Base-by-base conservation (phyloP, 1,140 invertebrate species). In the Saccostrea glomerata region DNA sequence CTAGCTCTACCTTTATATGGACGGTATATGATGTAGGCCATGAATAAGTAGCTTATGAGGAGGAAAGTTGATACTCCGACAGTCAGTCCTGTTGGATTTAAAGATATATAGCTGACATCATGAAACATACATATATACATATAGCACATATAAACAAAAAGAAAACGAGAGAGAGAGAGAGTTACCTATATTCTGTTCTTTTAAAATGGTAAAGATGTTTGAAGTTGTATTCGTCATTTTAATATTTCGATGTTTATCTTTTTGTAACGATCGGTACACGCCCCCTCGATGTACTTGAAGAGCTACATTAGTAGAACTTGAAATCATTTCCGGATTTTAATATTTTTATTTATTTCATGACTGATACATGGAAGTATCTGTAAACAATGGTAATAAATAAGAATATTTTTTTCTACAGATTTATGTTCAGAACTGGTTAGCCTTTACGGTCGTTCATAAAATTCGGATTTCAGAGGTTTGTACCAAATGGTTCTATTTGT, bases 181-280 rank as follows among this genome's bases (percentile, higher is more conserved):
- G 3, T 36, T 36, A 77, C 70, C 70, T 77, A 77, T 77, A 25
- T 77, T 30, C 25, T 77, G 70, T 30, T 77, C 70, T 36, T 77
- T 77, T 30, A 77, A 17, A 36, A 77, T 77, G 25, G 70, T 77
- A 13, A 30, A 2, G 25, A 77, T 77, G 30, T 77, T 25, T 25
- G 70, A 12, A 15, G 23, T 17, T 12, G 70, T 25, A 23, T 73
- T 73, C 25, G 70, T 77, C 70, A 77, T 77, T 25, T 30, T 36
- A 47, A 9, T 47, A 47, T 9, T 47, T 47, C 47, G 9, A 47
- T 47, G 6, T 7, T 47, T 47, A 9, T 47, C 9, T 47, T 47
- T 47, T 6, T 47, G 2, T 7, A 47, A 30, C 11, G 15, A 25
- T 36, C 11, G 25, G 15, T 25, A 77, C 25, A 36, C 70, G 11